Evolutionary conservation across 2,888 invertebrate species (phyloP).

Genomic region (Abrostola tripartita): DNA sequence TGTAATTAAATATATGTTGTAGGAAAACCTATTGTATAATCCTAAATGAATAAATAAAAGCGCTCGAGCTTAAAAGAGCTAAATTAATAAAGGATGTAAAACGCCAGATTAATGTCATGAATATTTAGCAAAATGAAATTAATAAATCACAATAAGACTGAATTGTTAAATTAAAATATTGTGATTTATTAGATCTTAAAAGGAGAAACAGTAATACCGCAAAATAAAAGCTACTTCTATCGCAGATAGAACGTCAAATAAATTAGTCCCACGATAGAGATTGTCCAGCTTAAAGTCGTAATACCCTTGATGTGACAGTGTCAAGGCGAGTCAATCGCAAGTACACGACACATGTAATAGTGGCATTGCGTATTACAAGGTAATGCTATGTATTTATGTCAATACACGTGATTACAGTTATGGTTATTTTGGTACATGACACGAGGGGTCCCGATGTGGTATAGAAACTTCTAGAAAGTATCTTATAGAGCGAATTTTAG

Average conservation of each 20-base stretch:
- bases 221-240: background rate
- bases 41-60: too few relatives aligned
- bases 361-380: slow-evolving; percentile 40
- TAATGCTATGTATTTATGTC: slow-evolving; percentile 33
- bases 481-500: too few relatives aligned
- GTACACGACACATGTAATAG: slow-evolving; percentile 8
- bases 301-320: slow-evolving; percentile 26
- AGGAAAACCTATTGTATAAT: too few relatives aligned
- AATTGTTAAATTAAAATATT: background rate
- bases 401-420: slow-evolving; percentile 1
- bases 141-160: background rate
- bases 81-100: too few relatives aligned
- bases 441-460: too few relatives aligned
- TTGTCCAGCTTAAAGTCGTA: background rate
- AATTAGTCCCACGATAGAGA: background rate
- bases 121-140: background rate
- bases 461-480: too few relatives aligned
- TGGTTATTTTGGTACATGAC: background rate
- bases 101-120: too few relatives aligned
- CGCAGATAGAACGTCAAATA: background rate
- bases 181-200: background rate
- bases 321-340: slow-evolving; percentile 29
- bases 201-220: too few relatives aligned
- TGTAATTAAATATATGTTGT: too few relatives aligned
- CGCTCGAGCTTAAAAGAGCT: too few relatives aligned